A percentile compares a stretch with the other conserved stretches of the same genome.
These are phyloP conservation scores for Cygnus atratus DNA, from an alignment of 2,113 vertebrate genomes.

Conservation along the genomic window DNA sequence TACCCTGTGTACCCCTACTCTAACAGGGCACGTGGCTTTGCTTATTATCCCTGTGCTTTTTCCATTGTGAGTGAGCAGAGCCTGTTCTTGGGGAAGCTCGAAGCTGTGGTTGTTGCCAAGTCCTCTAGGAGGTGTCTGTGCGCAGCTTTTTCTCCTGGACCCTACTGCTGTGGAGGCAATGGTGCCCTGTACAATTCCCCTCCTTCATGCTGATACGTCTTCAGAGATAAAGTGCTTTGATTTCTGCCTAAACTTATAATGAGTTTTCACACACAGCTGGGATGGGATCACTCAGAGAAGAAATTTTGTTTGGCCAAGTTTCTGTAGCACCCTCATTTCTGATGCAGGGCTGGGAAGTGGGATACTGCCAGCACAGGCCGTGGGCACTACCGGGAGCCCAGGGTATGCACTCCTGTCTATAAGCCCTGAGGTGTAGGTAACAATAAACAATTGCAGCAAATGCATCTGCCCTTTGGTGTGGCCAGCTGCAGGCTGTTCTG, in stretches of 20 bases:
- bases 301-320: not conserved
- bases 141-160: not conserved
- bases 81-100: not conserved
- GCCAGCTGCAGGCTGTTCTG: not conserved
- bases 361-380: not conserved
- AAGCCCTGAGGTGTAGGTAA: not conserved
- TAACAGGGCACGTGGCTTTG: fast-evolving
- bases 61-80: not conserved
- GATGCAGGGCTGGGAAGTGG: not conserved
- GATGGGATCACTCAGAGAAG: not conserved
- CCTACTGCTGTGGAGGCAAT: not conserved
- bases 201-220: not conserved
- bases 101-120: fast-evolving
- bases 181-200: fast-evolving
- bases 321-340: not conserved
- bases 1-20: not conserved
- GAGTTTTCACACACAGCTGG: not conserved
- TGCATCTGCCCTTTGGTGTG: not conserved
- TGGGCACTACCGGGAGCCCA: not conserved
- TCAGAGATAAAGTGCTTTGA: not conserved
- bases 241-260: not conserved
- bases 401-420: too few relatives aligned
- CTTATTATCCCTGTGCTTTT: not conserved
- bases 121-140: fast-evolving
- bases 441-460: not conserved